A percentile compares a stretch with the other conserved stretches of the same genome.
phyloP scores from a whole-genome alignment of 2,888 invertebrate genomes.

The Amiota communis region DNA sequence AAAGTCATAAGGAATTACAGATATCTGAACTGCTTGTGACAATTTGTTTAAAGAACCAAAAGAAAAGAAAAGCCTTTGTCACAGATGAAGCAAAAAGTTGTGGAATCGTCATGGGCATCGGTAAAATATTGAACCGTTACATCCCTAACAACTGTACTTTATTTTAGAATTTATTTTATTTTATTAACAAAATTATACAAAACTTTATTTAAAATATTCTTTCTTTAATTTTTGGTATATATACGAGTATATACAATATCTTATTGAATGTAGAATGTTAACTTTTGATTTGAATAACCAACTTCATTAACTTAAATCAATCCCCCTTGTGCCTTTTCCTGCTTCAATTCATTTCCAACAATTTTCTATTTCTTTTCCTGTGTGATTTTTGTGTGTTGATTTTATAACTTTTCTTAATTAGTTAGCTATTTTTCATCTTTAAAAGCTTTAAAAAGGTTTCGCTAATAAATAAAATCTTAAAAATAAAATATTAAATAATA shows the following conservation, averaged over 20 bases:
- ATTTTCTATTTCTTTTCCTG: conserved; percentile 2
- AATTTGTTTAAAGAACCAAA: no score
- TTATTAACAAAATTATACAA: not conserved
- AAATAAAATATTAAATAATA: conserved; percentile 23
- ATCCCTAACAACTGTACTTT: not conserved
- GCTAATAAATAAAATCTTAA: conserved; percentile 54
- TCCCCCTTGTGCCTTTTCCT: conserved; percentile 65
- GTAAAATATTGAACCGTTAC: not conserved
- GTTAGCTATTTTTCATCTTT: conserved; percentile 39
- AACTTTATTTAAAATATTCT: no score
- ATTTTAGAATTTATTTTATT: not conserved
- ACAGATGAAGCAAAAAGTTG: no score
- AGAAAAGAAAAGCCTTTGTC: no score
- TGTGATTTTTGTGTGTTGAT: not conserved
- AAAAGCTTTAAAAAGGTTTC: conserved; percentile 68
- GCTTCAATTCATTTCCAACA: conserved; percentile 30
- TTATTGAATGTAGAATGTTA: not conserved
- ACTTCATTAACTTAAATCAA: conserved; percentile 28
- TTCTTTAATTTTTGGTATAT: not conserved
- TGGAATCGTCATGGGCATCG: no score
- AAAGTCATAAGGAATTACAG: no score
- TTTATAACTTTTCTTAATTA: conserved; percentile 14
- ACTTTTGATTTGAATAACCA: no score
- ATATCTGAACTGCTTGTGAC: no score
- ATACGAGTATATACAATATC: not conserved